These are phyloP conservation scores for Amniataba percoides DNA, from an alignment of 2,797 vertebrate genomes.

Conservation along the genomic window DNA sequence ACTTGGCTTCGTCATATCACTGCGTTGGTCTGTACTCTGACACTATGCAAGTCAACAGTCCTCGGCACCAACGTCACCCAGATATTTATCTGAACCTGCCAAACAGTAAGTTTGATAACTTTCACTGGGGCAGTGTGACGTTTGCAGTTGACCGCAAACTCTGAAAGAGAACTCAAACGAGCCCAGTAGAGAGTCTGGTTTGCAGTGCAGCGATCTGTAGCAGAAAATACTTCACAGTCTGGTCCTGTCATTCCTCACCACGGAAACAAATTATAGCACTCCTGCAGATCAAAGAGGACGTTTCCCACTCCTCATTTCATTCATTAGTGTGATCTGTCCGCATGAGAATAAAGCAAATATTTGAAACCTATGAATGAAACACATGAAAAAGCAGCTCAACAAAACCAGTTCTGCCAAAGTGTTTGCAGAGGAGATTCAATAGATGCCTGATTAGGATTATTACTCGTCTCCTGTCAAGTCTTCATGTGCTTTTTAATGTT, in stretches of 20 bases:
- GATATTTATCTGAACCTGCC: not conserved
- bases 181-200: no score
- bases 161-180: not conserved
- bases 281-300: slow-evolving; percentile 54
- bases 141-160: not conserved
- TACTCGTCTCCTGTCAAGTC: not conserved
- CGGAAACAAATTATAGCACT: slow-evolving; percentile 35
- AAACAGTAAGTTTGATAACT: not conserved
- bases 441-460: not conserved
- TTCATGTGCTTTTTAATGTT: not conserved
- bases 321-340: slow-evolving; percentile 30
- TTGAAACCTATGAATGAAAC: not conserved
- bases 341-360: not conserved
- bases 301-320: slow-evolving; percentile 29
- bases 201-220: slow-evolving; percentile 13
- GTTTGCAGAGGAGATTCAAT: not conserved
- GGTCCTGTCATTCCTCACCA: slow-evolving; percentile 17
- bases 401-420: not conserved
- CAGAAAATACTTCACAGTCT: slow-evolving; percentile 34
- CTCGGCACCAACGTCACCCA: not conserved
- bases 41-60: not conserved
- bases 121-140: not conserved
- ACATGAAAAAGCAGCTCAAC: not conserved
- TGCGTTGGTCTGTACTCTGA: not conserved
- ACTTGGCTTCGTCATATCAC: not conserved